Percentiles rank a stretch among this genome's conserved stretches.
These are phyloP conservation scores for Plebejus anna DNA, from an alignment of 2,888 invertebrate genomes.

Conservation along the genomic window DNA sequence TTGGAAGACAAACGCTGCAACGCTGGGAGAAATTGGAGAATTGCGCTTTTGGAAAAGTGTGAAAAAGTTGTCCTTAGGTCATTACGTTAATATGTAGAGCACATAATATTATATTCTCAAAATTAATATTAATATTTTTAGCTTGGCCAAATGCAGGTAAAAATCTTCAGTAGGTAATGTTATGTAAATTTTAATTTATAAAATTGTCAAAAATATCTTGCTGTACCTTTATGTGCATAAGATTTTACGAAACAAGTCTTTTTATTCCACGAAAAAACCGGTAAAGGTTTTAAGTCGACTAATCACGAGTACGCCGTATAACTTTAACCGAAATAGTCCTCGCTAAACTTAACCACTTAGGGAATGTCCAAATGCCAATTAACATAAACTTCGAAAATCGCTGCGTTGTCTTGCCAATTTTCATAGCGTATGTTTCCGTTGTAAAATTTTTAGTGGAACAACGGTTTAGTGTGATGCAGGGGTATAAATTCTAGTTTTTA, in stretches of 20 bases:
- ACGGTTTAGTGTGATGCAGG: constrained; percentile 51
- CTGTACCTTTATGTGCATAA: no score
- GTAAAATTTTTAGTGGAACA: constrained; percentile 50
- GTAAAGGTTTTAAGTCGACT: no score
- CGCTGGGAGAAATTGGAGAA: constrained; percentile 14
- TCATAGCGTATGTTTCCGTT: constrained; percentile 36
- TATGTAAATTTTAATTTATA: no score
- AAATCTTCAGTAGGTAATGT: no score
- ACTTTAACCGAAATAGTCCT: background rate
- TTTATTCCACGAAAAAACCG: no score
- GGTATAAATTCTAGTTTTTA: constrained; percentile 58
- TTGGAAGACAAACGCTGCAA: constrained; percentile 31
- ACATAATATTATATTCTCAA: no score
- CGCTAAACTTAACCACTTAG: background rate
- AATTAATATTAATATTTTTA: no score
- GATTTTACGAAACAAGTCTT: no score
- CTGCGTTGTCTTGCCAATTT: constrained; percentile 30
- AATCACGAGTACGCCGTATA: no score
- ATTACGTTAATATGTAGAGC: no score
- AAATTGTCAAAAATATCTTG: no score
- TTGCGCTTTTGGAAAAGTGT: background rate
- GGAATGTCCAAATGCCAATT: background rate
- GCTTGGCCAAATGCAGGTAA: background rate
- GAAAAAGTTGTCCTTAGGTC: background rate
- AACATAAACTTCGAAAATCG: background rate